These are phyloP conservation scores for Hemibagrus guttatus DNA, from an alignment of 2,797 vertebrate genomes.

Conservation along the genomic window DNA sequence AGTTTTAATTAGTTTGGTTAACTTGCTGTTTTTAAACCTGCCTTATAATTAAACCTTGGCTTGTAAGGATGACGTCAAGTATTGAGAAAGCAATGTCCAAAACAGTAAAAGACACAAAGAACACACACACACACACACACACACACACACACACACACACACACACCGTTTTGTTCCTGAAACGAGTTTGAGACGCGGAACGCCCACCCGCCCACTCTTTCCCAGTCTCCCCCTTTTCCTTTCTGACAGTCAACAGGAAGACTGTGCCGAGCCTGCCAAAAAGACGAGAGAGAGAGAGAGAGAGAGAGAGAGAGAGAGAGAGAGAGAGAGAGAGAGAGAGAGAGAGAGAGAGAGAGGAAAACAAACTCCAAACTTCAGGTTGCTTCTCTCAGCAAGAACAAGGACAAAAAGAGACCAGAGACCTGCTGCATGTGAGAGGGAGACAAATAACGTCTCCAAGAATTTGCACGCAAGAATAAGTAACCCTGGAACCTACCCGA, in stretches of 20 bases:
- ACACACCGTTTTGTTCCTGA: neutral
- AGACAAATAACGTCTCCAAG: neutral
- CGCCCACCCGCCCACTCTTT: constrained; percentile 53
- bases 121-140: neutral
- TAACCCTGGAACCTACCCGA: neutral
- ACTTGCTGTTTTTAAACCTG: neutral
- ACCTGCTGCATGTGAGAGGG: constrained; percentile 56
- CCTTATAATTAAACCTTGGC: constrained; percentile 25
- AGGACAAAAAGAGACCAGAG: constrained; percentile 61
- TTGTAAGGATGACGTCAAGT: constrained; percentile 16
- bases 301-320: constrained; percentile 56
- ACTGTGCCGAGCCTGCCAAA: constrained; percentile 44
- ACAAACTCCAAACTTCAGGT: constrained; percentile 67
- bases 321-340: constrained; percentile 54
- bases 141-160: neutral
- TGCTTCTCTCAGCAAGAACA: constrained; percentile 63
- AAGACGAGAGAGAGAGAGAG: constrained; percentile 50
- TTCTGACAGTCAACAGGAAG: constrained; percentile 79
- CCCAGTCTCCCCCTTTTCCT: constrained; percentile 63
- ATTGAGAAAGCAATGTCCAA: neutral
- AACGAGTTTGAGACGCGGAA: constrained; percentile 50
- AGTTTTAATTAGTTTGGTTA: constrained; percentile 16
- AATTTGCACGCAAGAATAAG: neutral
- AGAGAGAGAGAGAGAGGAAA: constrained; percentile 62
- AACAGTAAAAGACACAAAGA: neutral